Conservation (phyloP, 2,113 vertebrate genomes). For the Ameiurus melas region DNA sequence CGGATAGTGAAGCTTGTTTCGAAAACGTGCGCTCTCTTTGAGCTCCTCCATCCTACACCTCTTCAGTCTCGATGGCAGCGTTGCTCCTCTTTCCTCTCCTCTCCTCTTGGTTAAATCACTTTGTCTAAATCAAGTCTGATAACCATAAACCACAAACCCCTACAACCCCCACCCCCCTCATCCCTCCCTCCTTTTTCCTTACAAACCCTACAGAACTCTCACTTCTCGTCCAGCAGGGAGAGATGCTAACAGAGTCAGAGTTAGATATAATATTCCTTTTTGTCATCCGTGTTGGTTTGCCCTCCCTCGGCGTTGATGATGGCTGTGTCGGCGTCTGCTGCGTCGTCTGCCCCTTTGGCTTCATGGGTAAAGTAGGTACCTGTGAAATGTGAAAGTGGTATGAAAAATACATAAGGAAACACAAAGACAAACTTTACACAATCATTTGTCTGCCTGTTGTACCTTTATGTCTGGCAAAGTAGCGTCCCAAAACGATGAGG, state of each 20-base stretch:
- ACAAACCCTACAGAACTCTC: slow-evolving; percentile 42
- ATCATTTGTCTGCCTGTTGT: slow-evolving; percentile 56
- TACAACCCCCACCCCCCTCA: slow-evolving; percentile 19
- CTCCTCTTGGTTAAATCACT: slow-evolving; percentile 20
- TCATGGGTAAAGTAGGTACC: slow-evolving; percentile 99
- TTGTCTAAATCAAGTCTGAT: slow-evolving; percentile 37
- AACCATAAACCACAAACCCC: slow-evolving; percentile 9
- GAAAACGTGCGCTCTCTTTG: slow-evolving; percentile 73
- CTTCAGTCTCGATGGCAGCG: slow-evolving; percentile 58
- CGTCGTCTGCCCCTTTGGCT: slow-evolving; percentile 98
- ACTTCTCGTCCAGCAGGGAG: slow-evolving; percentile 44
- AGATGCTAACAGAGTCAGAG: slow-evolving; percentile 38
- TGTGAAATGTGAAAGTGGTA: slow-evolving; percentile 66
- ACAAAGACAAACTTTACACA: neutral
- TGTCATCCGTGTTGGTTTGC: slow-evolving; percentile 97
- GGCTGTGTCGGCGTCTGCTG: slow-evolving; percentile 96
- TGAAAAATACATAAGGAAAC: slow-evolving; percentile 29
- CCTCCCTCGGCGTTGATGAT: slow-evolving; percentile 99
- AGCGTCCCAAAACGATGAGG: slow-evolving; percentile 96
- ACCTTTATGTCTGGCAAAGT: slow-evolving; percentile 99
- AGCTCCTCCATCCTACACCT: slow-evolving; percentile 77
- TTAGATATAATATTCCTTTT: slow-evolving; percentile 98
- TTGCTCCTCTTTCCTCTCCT: slow-evolving; percentile 11
- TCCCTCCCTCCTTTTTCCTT: slow-evolving; percentile 26
- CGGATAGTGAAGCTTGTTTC: slow-evolving; percentile 83